phyloP scores from a whole-genome alignment of 2,888 invertebrate species.

The Campoplex capitator region DNA sequence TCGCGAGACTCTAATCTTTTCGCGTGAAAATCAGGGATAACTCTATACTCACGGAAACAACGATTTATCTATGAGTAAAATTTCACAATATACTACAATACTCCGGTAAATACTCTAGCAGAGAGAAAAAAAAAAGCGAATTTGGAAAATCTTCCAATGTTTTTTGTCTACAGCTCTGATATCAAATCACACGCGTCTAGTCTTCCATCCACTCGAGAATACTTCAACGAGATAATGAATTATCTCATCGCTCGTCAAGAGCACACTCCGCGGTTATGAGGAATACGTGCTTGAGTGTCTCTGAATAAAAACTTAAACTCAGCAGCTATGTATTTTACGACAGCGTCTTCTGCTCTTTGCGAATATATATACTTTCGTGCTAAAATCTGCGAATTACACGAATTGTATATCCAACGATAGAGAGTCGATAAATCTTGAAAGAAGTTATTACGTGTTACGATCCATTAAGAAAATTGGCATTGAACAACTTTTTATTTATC shows the following conservation, averaged over 20 bases:
- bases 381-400: neutral
- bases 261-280: slow-evolving; percentile 49
- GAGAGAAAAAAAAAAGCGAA: neutral
- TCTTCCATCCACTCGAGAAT: slow-evolving; percentile 34
- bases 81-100: neutral
- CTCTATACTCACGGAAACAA: neutral
- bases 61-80: neutral
- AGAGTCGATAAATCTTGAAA: neutral
- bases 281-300: slow-evolving; percentile 59
- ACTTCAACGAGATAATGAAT: slow-evolving; percentile 40
- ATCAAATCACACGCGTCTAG: slow-evolving; percentile 28
- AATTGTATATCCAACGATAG: neutral
- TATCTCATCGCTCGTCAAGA: slow-evolving; percentile 17
- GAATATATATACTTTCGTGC: neutral
- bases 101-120: too few species aligned
- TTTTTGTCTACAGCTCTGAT: slow-evolving; percentile 1
- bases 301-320: slow-evolving; percentile 25
- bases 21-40: neutral
- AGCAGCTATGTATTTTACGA: neutral
- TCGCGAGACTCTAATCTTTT: neutral
- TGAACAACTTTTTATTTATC: neutral
- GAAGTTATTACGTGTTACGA: neutral
- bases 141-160: neutral
- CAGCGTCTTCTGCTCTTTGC: neutral
- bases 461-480: slow-evolving; percentile 5